Evolutionary conservation across 2,113 vertebrate genomes (phyloP), one percentile per base, ranked within the genome.

Genomic region (Perca fluviatilis): DNA sequence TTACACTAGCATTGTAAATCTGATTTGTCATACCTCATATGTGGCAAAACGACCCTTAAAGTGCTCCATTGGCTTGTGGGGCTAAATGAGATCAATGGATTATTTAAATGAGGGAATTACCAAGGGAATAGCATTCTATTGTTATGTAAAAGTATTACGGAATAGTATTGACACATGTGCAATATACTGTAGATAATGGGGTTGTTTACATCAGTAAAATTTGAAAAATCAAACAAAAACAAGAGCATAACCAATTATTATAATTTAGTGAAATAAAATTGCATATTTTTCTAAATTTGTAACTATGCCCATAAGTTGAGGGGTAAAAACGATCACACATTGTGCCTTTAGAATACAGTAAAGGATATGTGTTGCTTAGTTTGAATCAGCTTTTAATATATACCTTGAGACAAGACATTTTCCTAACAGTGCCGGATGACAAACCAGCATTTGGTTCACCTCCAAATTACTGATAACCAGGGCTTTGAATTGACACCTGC

Each of bases 1-100:
- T 84, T 87, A 84, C 74, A 76, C 64, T 3, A 50, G 78, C 70
- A 74, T 80, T 71, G 75, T 75, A 63, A 91, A 91, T 89, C 60
- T 56, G 81, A 89, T 87, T 89, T 85, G 85, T 90, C 83, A 90
- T 89, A 91, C 84, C 71, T 88, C 72, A 71, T 70, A 76, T 81
- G 79, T 72, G 66, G 43, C 61, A 82, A 81, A 84, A 65, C 18
- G 50, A 91, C 85, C 72, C 74, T 82, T 74, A 80, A 36, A 81
- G 56, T 58, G 57, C 74, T 78, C 25, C 30, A n/a, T 49, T 73
- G 72, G 50, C 61, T 74, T 84, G 66, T 61, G 33, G 56, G 47
- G 36, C 63, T 76, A 61, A 88, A 84, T 68, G 66, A 78, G 71
- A 85, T 82, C 74, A 86, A 61, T 81, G 25, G 43, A 74, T 76